phyloP scores from a whole-genome alignment of 1,140 invertebrate genomes.

The Homalodisca vitripennis region DNA sequence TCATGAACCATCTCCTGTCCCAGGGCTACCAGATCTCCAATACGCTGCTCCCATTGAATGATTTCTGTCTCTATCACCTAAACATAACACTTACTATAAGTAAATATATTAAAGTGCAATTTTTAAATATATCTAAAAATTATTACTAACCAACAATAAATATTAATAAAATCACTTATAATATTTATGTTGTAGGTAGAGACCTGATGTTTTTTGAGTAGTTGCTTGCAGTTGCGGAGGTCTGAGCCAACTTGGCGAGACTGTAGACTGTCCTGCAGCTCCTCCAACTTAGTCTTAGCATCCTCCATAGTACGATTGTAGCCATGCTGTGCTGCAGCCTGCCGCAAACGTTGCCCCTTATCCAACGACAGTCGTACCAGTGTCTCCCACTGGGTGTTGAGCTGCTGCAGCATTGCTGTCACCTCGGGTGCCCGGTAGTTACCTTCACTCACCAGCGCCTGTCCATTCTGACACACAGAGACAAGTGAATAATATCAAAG shows the following conservation, averaged over 20 bases:
- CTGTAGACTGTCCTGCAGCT: conserved; percentile 69
- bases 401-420: conserved; percentile 58
- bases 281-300: conserved; percentile 77
- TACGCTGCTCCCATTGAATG: conserved; percentile 69
- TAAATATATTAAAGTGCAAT: background rate
- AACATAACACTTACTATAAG: conserved; percentile 27
- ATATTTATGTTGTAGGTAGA: background rate
- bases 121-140: background rate
- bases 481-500: conserved; percentile 4
- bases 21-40: conserved; percentile 70
- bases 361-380: conserved; percentile 70
- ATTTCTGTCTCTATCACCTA: conserved; percentile 78
- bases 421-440: conserved; percentile 71
- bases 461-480: conserved; percentile 51
- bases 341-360: conserved; percentile 76
- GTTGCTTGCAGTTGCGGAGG: conserved; percentile 82
- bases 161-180: background rate
- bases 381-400: conserved; percentile 73
- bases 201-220: conserved; percentile 81
- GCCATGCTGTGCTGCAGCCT: conserved; percentile 77
- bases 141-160: background rate
- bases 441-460: conserved; percentile 65
- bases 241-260: conserved; percentile 81
- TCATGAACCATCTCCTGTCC: conserved; percentile 89
- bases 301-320: conserved; percentile 77